Conservation (phyloP, 2,797 vertebrate genomes). For the Paramormyrops hopkinsi region DNA sequence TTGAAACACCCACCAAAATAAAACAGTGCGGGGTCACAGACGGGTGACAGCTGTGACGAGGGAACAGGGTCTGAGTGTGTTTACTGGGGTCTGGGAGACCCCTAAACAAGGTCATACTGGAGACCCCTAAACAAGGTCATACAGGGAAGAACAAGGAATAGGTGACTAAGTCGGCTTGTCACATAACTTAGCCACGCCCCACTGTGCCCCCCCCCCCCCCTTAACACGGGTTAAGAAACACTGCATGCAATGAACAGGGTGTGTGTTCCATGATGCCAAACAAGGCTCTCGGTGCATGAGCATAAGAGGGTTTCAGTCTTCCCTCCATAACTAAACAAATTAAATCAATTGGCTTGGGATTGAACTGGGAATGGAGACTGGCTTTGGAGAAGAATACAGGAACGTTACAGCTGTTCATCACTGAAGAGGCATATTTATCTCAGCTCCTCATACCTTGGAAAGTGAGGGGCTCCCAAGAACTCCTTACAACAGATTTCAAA, state of each 20-base stretch:
- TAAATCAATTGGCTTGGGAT: neutral
- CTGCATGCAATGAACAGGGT: neutral
- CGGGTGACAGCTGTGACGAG: neutral
- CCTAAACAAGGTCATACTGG: neutral
- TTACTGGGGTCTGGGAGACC: neutral
- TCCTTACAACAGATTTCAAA: slow-evolving; percentile 19
- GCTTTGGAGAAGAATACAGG: slow-evolving; percentile 6
- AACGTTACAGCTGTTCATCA: slow-evolving; percentile 36
- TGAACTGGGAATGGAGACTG: slow-evolving; percentile 23
- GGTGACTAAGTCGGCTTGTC: neutral
- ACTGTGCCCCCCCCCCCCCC: neutral
- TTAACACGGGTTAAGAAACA: neutral
- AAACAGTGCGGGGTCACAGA: neutral
- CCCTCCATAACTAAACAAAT: neutral
- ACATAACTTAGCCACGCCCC: neutral
- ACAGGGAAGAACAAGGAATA: neutral
- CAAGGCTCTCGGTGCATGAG: neutral
- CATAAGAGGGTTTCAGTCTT: neutral
- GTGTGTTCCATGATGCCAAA: neutral
- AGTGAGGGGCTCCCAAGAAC: slow-evolving; percentile 11
- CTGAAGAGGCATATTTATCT: slow-evolving; percentile 27
- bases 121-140: neutral
- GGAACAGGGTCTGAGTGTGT: neutral
- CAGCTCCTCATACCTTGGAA: slow-evolving; percentile 25
- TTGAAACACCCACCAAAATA: neutral